phyloP scores from a whole-genome alignment of 2,888 invertebrate genomes.

The Epistrophella euchroma region DNA sequence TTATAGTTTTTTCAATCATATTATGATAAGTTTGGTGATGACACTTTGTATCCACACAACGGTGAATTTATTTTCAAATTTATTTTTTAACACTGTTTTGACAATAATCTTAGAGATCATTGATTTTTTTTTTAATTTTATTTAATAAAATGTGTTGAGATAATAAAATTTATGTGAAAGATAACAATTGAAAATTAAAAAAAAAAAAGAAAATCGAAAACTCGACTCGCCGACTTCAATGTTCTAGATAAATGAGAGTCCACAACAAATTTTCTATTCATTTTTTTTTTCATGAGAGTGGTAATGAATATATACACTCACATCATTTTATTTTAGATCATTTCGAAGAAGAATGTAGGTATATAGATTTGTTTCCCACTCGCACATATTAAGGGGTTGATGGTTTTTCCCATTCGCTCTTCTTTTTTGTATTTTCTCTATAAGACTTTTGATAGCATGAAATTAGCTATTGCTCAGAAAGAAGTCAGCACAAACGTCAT shows the following conservation, averaged over 20 bases:
- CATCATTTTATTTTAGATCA: constrained; percentile 57
- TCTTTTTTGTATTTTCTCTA: constrained; percentile 29
- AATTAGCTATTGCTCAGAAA: constrained; percentile 45
- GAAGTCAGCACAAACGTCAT: constrained; percentile 56
- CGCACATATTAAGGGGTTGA: constrained; percentile 30
- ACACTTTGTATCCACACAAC: constrained; percentile 12
- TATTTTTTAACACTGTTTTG: constrained; percentile 28
- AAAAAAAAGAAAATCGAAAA: constrained; percentile 49
- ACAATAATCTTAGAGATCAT: constrained; percentile 13
- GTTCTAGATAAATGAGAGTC: constrained; percentile 72
- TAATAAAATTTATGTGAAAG: background rate
- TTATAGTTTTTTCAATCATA: constrained; percentile 73
- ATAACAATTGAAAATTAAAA: constrained; percentile 16
- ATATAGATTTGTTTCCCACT: constrained; percentile 37
- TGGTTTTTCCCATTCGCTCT: constrained; percentile 48
- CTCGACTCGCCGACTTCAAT: constrained; percentile 74
- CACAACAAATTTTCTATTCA: constrained; percentile 68
- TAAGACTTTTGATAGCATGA: constrained; percentile 53
- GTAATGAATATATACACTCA: constrained; percentile 60
- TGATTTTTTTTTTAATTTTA: constrained; percentile 14
- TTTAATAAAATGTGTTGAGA: background rate
- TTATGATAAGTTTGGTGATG: constrained; percentile 49
- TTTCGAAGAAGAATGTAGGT: constrained; percentile 22
- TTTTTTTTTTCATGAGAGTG: constrained; percentile 58
- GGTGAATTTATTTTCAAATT: constrained; percentile 24